phyloP scores from a whole-genome alignment of 2,113 vertebrate genomes.

The Spheniscus mendiculus region DNA sequence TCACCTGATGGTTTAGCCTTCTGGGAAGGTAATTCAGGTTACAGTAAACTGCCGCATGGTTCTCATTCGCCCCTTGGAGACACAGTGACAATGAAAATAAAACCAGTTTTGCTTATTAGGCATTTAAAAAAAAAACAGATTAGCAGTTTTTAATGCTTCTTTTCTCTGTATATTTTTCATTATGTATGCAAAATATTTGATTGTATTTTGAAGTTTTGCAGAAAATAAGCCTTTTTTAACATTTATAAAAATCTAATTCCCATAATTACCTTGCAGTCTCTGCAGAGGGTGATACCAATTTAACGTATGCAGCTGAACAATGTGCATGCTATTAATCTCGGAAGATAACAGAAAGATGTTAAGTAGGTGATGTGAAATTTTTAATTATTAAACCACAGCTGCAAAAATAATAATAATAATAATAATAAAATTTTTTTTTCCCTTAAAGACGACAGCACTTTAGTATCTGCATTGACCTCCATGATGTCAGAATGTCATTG shows the following conservation, averaged over 20 bases:
- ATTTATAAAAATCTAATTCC: neutral
- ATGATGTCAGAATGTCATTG: conserved; percentile 75
- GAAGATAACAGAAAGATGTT: neutral
- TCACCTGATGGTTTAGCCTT: neutral
- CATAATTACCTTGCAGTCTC: neutral
- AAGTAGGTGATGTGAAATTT: neutral
- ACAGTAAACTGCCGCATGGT: neutral
- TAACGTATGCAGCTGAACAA: conserved; percentile 8
- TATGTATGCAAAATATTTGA: neutral
- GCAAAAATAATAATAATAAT: too few species aligned
- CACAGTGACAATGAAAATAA: neutral
- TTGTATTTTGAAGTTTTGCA: neutral
- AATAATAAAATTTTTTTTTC: neutral
- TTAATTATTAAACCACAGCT: neutral
- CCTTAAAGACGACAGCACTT: conserved; percentile 18
- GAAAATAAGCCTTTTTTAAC: neutral
- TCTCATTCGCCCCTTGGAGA: neutral
- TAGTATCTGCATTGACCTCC: conserved; percentile 74
- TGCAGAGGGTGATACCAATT: conserved; percentile 24
- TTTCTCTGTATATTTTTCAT: neutral
- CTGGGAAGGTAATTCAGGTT: neutral
- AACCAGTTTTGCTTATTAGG: neutral
- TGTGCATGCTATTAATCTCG: conserved; percentile 7
- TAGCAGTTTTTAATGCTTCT: neutral
- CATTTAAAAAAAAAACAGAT: neutral